These are phyloP conservation scores for Diarsia brunnea DNA, from an alignment of 2,888 invertebrate species.

Conservation along the genomic window DNA sequence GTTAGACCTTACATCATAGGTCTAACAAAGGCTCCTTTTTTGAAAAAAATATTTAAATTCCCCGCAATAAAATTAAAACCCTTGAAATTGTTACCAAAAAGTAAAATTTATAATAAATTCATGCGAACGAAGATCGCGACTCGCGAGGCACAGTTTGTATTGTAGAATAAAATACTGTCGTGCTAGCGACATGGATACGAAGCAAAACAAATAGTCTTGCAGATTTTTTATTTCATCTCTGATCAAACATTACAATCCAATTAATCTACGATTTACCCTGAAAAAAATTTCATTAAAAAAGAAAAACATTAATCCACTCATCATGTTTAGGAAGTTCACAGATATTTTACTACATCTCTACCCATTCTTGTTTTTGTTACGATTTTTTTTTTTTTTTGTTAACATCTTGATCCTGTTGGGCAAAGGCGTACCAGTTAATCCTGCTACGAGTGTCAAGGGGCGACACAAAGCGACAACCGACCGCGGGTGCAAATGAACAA, in stretches of 20 bases:
- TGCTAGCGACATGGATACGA: neutral
- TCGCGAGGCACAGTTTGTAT: too few species aligned
- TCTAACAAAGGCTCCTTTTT: too few species aligned
- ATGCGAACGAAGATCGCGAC: too few species aligned
- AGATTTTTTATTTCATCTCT: neutral
- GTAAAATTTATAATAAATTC: too few species aligned
- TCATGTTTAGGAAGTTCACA: neutral
- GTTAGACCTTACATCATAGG: too few species aligned
- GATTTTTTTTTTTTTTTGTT: conserved; percentile 48
- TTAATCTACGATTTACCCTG: too few species aligned
- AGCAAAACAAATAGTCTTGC: neutral
- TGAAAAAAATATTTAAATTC: too few species aligned
- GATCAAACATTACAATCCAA: neutral
- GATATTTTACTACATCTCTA: neutral
- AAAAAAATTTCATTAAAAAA: too few species aligned
- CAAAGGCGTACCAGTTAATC: conserved; percentile 83
- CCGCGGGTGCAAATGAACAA: conserved; percentile 76
- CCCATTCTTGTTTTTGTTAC: neutral
- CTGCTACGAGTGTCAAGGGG: conserved; percentile 75
- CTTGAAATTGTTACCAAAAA: too few species aligned
- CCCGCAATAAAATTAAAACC: too few species aligned
- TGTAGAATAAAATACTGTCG: too few species aligned
- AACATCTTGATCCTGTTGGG: conserved; percentile 59
- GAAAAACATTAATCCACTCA: too few species aligned
- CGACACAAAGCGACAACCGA: conserved; percentile 61